Evolutionary conservation across 2,797 vertebrate genomes (phyloP), one percentile per base, ranked within the genome.

Genomic region (Zenarchopterus dispar): DNA sequence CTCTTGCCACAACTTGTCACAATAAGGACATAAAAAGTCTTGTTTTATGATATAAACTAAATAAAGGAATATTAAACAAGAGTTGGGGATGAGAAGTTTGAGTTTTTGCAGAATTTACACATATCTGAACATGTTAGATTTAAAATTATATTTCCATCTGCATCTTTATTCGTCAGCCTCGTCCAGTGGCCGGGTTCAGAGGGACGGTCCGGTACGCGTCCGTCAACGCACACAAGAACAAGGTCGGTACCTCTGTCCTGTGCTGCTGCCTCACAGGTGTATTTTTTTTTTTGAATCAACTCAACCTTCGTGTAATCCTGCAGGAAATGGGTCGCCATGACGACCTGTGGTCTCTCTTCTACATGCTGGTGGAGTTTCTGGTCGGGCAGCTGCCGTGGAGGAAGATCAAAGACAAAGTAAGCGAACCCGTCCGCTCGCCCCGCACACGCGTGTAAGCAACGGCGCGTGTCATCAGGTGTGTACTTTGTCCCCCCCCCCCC

Each of bases 251-350:
- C 19, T 51, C 24, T 60, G 19, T 42, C 17, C n/a, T 51, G 24
- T 60, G 19, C 44, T 15, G 33, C 17, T 31, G 28, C n/a, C 36
- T 9, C 28, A 9, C 8, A 1, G 3, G 28, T 3, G 1, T 36
- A 36, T 5, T 33, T n/a, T 19, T 42, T 50, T 31, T 15, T 50
- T 0, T 15, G 13, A 6, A 36, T 33, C 13, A 41, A 83, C 50
- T 39, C 48, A 11, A 13, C 15, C 16, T 10, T 46, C 39, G 7
- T 69, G 26, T 70, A 0, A 46, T 56, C 61, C 51, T 71, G 61
- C 92, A 99, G 97, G 97, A 99, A 89, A 99, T 99, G 97, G 97
- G 97, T 66, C 95, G 97, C 33, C 97, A 99, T 55, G 97, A 99
- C 67, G 97, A 99, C 84, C 94, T 99, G 62, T 99, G 97, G 97